Base-by-base conservation (phyloP, 1,140 invertebrate species). In the Microplitis mediator region DNA sequence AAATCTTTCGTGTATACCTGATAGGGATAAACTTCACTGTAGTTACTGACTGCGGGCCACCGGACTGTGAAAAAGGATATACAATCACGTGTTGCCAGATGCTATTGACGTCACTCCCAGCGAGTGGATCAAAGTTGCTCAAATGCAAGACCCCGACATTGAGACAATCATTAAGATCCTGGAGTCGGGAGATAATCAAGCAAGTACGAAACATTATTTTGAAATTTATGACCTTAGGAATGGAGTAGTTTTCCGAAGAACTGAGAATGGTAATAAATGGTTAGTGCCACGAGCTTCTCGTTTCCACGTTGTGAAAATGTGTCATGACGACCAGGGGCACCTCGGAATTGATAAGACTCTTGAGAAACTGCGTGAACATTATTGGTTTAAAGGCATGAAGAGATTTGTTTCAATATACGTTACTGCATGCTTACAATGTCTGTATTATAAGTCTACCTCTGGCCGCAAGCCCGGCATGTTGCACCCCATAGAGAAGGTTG, bases 11-110 rank as follows among this genome's bases (percentile, higher is more conserved):
- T 23, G 75, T 82, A 8, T 84, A 81, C 60, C 45, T 86, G 11
- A 13, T 84, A n/a, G 83, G 82, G 1, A 82, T 81, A 14, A 61
- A 63, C 13, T 86, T 86, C 54, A 81, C 66, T 63, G 76, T 78
- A 71, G 81, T 82, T 31, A 85, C 70, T 2, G 85, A 79, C 79
- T 86, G 5, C 82, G 83, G 50, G 74, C 79, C 75, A 80, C 65
- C 74, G 50, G n/a, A n/a, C 4, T 4, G 84, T 85, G 76, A 85
- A 82, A 72, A 71, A 69, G 58, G 82, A 85, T 69, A 51, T 85
- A 4, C 74, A 78, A 31, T 79, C 82, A 5, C 66, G 80, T 14
- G 45, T 80, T 81, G 16, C 39, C 39, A 45, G 39, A 45, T 45
- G 36, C 11, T 9, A 67, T 75, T 4, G 58, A 76, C 13, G 63